Evolutionary conservation across 2,797 vertebrate species (phyloP), one percentile per base, ranked within the genome.

Genomic region (Gallinago nigripennis): DNA sequence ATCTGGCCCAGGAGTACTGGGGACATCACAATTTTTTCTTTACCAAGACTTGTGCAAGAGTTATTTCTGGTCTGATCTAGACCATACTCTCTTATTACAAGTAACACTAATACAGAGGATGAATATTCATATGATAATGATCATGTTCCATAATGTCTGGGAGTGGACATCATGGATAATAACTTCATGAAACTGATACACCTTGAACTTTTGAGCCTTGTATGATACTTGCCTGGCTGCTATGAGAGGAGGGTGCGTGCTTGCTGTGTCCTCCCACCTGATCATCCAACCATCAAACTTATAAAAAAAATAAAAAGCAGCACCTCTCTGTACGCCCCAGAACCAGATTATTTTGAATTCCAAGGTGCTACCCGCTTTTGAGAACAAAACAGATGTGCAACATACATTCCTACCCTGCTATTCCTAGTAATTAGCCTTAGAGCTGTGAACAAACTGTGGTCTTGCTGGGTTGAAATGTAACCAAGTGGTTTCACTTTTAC

Each of bases 271-370:
- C 23, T 93, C 45, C 79, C 20, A 5, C 82, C 82, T 82, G 41
- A 76, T 83, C 37, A 72, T 23, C 30, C n/a, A 50, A 25, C 46
- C 46, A 63, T 56, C 28, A 35, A 35, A 39, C 28, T 33, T 63
- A 33, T 2, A 0, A 25, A 2, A 19, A 68, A 41, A n/a, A 15
- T 11, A 14, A 5, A 53, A 30, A 31, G 4, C n/a, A 68, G 4
- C n/a, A 24, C 19, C 6, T 78, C 27, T 83, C 28, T 60, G 3
- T 46, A 3, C 50, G 27, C 33, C 50, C 31, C 41, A 39, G 30
- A 81, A 84, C 7, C 31, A 43, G 60, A 27, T 77, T 87, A 15
- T 66, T 92, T 82, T 60, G 53, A 84, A 78, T 92, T 83, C 37
- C 16, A 33, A 39, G n/a, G 24, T 54, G 16, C 78, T 70, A 3